A percentile compares a stretch with the other conserved stretches of the same genome.
These are phyloP conservation scores for Pholis gunnellus DNA, from an alignment of 2,113 vertebrate genomes.

Conservation along the genomic window DNA sequence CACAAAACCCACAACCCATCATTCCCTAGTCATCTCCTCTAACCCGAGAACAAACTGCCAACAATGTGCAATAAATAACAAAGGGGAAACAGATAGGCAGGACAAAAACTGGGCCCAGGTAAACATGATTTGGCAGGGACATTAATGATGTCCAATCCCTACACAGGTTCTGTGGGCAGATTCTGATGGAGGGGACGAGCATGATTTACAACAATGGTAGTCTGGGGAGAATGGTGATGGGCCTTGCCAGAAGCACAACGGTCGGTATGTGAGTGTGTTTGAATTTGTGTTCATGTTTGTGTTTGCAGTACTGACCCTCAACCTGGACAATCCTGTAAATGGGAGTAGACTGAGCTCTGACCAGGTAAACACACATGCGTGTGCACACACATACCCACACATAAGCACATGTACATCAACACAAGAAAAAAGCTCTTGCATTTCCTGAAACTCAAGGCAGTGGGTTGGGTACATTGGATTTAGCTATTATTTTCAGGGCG, in stretches of 20 bases:
- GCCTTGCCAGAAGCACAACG: slow-evolving; percentile 68
- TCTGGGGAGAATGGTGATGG: slow-evolving; percentile 64
- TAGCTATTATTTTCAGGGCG: slow-evolving; percentile 71
- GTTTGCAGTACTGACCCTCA: slow-evolving; percentile 56
- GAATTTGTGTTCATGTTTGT: slow-evolving; percentile 56
- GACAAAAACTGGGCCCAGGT: slow-evolving; percentile 73
- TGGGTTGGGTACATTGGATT: slow-evolving; percentile 61
- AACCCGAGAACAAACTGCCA: slow-evolving; percentile 57
- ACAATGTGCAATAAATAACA: slow-evolving; percentile 65
- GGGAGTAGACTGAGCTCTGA: slow-evolving; percentile 38
- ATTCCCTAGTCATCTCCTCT: slow-evolving; percentile 40
- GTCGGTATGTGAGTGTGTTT: slow-evolving; percentile 57
- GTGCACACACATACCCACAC: slow-evolving; percentile 20
- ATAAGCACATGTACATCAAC: neutral
- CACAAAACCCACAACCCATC: slow-evolving; percentile 47
- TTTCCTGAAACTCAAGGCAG: slow-evolving; percentile 53
- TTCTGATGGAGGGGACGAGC: slow-evolving; percentile 69
- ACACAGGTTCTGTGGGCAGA: slow-evolving; percentile 69
- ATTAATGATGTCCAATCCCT: slow-evolving; percentile 72
- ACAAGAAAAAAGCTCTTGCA: slow-evolving; percentile 37
- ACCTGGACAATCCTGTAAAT: slow-evolving; percentile 60
- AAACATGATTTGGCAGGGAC: slow-evolving; percentile 75
- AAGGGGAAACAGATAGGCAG: slow-evolving; percentile 43
- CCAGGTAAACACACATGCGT: slow-evolving; percentile 40
- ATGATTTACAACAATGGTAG: slow-evolving; percentile 78